Base-by-base conservation (phyloP, 2,888 invertebrate species). In the Galeruca laticollis region DNA sequence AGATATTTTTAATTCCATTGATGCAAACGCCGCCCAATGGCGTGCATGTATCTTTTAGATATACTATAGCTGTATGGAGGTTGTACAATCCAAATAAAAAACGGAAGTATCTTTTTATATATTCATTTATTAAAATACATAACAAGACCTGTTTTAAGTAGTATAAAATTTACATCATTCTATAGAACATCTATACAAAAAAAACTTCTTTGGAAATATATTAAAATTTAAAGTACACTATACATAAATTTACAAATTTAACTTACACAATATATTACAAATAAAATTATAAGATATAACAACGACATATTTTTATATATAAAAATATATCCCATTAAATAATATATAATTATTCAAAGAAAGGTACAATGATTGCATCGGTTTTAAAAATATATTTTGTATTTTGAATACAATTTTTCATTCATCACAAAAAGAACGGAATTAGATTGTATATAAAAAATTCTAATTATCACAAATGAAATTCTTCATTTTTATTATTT, bases 361-460 rank as follows among this genome's bases (percentile, higher is more conserved):
- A 84, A 84, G 84, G 84, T 84, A 84, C 84, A 75, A 73, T 74
- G 75, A 81, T 82, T 80, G 81, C 79, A 78, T 81, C 80, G 80
- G 78, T 79, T 77, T 64, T 54, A 76, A 79, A 77, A 78, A 81
- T 82, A 81, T 78, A 80, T 79, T 47, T 79, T 76, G 76, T 80
- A 79, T 82, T 82, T 81, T 82, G 78, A 81, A 82, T 83, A 83
- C 82, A 82, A 80, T 76, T 78, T 26, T 65, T 75, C 73, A 75
- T 79, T 78, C 81, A 85, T 85, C 85, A 85, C 85, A 85, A 80
- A 77, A 80, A 80, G 85, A 85, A 85, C 85, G 85, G 85, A 85
- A 85, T 66, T 59, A 66, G 66, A 66, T 51, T 47, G n/a, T 47
- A n/a, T 33, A 33, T 51, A 26, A 43, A 43, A 35, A 49, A 47